Percentiles rank a stretch among this genome's conserved stretches.
Conservation (phyloP, 1,140 invertebrate genomes). For the Stegodyphus dumicola region DNA sequence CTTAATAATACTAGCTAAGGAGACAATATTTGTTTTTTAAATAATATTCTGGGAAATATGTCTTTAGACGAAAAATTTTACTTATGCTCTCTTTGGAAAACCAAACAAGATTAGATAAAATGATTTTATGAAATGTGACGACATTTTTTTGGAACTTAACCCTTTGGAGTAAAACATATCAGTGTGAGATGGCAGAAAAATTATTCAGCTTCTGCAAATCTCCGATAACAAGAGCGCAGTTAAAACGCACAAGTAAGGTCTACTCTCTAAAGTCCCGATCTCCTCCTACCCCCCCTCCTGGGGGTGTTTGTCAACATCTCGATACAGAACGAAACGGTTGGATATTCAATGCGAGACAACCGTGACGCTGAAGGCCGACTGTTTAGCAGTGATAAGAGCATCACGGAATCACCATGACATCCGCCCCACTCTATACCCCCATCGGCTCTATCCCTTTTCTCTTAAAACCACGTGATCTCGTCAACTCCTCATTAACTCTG, state of each 20-base stretch:
- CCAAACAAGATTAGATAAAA: no score
- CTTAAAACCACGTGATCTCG: slow-evolving; percentile 50
- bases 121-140: no score
- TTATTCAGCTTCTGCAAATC: slow-evolving; percentile 40
- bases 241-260: background rate
- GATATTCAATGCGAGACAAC: slow-evolving; percentile 34
- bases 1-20: no score
- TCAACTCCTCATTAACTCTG: slow-evolving; percentile 50
- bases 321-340: slow-evolving; percentile 7
- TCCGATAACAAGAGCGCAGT: slow-evolving; percentile 26
- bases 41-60: no score
- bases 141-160: no score
- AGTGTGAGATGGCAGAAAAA: slow-evolving; percentile 14
- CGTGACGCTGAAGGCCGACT: slow-evolving; percentile 20
- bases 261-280: slow-evolving; percentile 3
- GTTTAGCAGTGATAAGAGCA: slow-evolving; percentile 38
- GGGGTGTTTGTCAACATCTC: slow-evolving; percentile 56
- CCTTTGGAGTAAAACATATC: no score
- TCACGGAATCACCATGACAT: slow-evolving; percentile 40
- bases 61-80: no score
- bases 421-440: background rate
- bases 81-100: no score
- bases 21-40: no score
- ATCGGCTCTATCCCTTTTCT: slow-evolving; percentile 9
- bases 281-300: background rate